These are phyloP conservation scores for Bovichtus variegatus DNA, from an alignment of 2,797 vertebrate species.

Conservation along the genomic window DNA sequence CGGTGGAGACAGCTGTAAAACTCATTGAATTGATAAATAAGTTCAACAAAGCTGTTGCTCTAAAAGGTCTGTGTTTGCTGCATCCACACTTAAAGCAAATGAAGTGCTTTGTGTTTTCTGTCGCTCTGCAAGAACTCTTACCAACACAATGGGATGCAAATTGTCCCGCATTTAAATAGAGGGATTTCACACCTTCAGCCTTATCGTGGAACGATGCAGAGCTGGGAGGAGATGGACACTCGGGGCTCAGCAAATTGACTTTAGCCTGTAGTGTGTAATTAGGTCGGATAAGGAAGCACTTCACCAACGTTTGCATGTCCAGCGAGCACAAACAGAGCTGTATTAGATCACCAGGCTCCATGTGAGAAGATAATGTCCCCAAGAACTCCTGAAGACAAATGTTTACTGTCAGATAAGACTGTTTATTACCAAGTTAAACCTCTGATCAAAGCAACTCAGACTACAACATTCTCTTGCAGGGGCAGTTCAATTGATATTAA, in stretches of 20 bases:
- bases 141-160: conserved; percentile 78
- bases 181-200: conserved; percentile 57
- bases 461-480: not conserved
- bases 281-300: conserved; percentile 47
- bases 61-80: conserved; percentile 51
- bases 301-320: conserved; percentile 30
- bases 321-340: conserved; percentile 29
- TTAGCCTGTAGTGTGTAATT: conserved; percentile 52
- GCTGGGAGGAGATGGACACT: conserved; percentile 62
- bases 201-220: conserved; percentile 41
- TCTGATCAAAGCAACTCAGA: conserved; percentile 1
- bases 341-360: conserved; percentile 20
- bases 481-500: not conserved
- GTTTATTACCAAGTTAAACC: conserved; percentile 1
- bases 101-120: conserved; percentile 63
- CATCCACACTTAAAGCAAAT: conserved; percentile 64
- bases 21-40: conserved; percentile 64
- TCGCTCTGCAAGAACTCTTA: conserved; percentile 50
- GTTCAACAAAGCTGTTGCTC: conserved; percentile 30
- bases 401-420: conserved; percentile 15
- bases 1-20: conserved; percentile 57
- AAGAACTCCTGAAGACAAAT: conserved; percentile 12
- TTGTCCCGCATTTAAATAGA: conserved; percentile 64
- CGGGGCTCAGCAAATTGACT: conserved; percentile 55
- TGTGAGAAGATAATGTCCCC: conserved; percentile 42